Evolutionary conservation across 2,113 vertebrate genomes (phyloP), one percentile per base, ranked within the genome.

Genomic region (Dunckerocampus dactyliophorus): DNA sequence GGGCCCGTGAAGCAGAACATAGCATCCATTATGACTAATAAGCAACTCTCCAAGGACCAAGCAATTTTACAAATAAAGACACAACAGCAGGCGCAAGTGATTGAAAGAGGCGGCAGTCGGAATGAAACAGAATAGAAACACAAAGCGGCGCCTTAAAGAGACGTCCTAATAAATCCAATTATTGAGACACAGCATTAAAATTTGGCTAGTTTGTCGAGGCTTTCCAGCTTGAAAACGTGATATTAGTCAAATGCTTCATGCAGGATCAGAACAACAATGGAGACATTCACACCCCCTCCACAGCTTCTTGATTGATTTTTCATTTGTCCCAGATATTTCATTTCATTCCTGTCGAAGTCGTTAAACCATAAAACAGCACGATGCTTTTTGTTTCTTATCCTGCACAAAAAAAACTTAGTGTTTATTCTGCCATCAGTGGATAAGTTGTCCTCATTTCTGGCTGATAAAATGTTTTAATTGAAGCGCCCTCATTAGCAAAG

Each of bases 311-410:
- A 88, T 69, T 67, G 86, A 82, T 83, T 85, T 79, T 74, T 81
- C 48, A 81, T 81, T 83, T 77, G 85, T 86, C 86, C 85, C 69
- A 85, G 83, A 83, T 89, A 84, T 82, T 84, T 86, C 72, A 79
- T 79, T 76, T 71, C 58, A 67, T 63, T 77, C 62, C 76, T 79
- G 48, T 72, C 63, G 19, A 10, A 63, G 59, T 69, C 62, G 76
- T 83, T 81, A 62, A 82, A 82, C 76, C 67, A 84, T 82, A 81
- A 73, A 85, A 80, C 59, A 77, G 45, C 22, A 46, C 58, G 4
- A 71, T 49, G 62, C 52, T 47, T 69, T 71, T 37, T 28, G 24
- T n/a, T n/a, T n/a, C n/a, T n/a, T n/a, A n/a, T n/a, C n/a, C 8
- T 2, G 9, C 1, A 39, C 2, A 39, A 39, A 39, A 39, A 28